Evolutionary conservation across 2,113 vertebrate genomes (phyloP), one percentile per base, ranked within the genome.

Genomic region (Girardinichthys multiradiatus): DNA sequence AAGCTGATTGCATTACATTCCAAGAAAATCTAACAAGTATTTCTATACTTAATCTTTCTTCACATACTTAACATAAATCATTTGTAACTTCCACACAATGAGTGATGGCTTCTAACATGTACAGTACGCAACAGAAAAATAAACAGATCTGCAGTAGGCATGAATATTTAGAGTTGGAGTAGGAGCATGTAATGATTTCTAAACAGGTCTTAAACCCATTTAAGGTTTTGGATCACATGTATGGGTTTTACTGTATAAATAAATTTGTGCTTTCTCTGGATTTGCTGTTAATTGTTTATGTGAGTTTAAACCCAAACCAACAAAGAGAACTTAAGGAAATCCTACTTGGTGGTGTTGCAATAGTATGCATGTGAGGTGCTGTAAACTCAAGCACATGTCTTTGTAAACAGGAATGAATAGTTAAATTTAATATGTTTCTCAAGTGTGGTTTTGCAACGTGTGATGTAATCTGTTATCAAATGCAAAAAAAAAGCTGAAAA

Each of bases 211-310:
- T 17, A 42, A 7, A 57, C 28, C 19, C 39, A 81, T 68, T 85
- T 76, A 62, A 68, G 65, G 77, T 77, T 81, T 78, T 79, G 73
- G 74, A 82, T 87, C 57, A 37, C 74, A 29, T 17, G 28, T 29
- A 66, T 68, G 58, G 48, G 63, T 81, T 81, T 80, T 10, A 24
- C 62, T 82, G 28, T 57, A 33, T 86, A 85, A 89, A 88, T 45
- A 82, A 87, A 7, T 68, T 76, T 86, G 86, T 62, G 84, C 74
- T 82, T 83, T 59, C 72, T 88, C 84, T 87, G 80, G 0, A 57
- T 66, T n/a, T 45, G 73, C 65, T 26, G 35, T 19, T 27, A 67
- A 42, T 42, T 45, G 14, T 75, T 71, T 65, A 66, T 57, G 26
- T 30, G 2, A 48, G 57, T 37, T 67, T 26, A 15, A 27, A 35